Conservation (phyloP, 1,140 invertebrate genomes). For the Paraescarpia echinospica region DNA sequence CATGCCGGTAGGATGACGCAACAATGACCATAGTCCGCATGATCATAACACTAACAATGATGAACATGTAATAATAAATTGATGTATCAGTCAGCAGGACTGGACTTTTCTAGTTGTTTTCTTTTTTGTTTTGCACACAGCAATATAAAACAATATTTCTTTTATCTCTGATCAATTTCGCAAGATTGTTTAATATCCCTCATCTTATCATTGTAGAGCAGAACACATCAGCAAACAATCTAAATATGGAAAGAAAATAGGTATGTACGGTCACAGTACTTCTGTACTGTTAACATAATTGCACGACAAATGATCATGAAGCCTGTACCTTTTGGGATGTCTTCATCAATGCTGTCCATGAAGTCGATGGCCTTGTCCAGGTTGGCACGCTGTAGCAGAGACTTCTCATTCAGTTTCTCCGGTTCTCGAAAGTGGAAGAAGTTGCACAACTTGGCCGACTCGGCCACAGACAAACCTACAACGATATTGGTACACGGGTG, state of each 20-base stretch:
- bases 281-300: background rate
- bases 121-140: background rate
- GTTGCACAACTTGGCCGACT: conserved; percentile 55
- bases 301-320: background rate
- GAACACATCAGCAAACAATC: background rate
- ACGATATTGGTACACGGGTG: background rate
- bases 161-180: background rate
- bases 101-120: background rate
- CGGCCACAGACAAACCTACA: conserved; percentile 54
- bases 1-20: background rate
- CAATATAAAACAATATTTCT: background rate
- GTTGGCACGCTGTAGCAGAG: conserved; percentile 50
- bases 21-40: no score
- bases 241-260: background rate
- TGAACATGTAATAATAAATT: background rate
- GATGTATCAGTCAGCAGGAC: background rate
- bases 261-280: background rate
- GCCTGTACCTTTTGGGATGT: conserved; percentile 54
- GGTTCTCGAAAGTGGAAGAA: conserved; percentile 58
- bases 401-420: conserved; percentile 46
- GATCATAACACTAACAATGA: background rate
- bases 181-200: background rate
- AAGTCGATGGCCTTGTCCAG: conserved; percentile 59
- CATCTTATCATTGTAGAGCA: background rate
- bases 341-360: conserved; percentile 56